Base-by-base conservation (phyloP, 2,797 vertebrate species). In the Acestrorhynchus altus region DNA sequence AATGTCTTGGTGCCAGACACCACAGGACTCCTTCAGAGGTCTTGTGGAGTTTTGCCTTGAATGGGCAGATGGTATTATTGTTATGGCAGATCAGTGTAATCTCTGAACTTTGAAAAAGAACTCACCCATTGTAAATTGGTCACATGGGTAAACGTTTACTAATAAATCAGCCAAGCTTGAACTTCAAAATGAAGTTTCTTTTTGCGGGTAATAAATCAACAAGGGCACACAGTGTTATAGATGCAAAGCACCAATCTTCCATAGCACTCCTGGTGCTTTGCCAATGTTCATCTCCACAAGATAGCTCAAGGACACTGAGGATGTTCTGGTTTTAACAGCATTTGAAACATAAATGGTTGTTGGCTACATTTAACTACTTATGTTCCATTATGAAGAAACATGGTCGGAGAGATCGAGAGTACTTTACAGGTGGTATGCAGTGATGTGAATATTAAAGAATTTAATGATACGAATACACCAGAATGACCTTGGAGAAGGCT, bases 231-330 rank as follows among this genome's bases (percentile, higher is more conserved):
- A 10, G 16, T 61, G 59, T 61, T 31, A 61, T 2, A 61, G 31
- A 61, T 61, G 59, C 59, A 61, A 61, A 61, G 18, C 31, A 61
- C 59, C 31, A 61, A 61, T 61, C 59, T 61, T 61, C 28, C 31
- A 61, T 8, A 18, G 16, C 59, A 61, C 2, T 9, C 59, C 10
- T 61, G 59, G 31, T 61, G 9, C 59, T 39, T 39, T 61, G 59
- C 59, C 59, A 61, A 24, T n/a, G 59, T 61, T 61, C 59, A 61
- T 39, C 31, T 61, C 28, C 18, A 15, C 11, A 11, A 42, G 28
- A 61, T 35, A 18, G 57, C 59, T 61, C 16, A 61, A 61, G 59
- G 59, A 39, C 59, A 39, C 59, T 18, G 31, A 61, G 59, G 59
- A 0, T n/a, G 59, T 20, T 31, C 57, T 59, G 57, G 15, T 31